Conservation (phyloP, 2,888 invertebrate species). For the Heliconius aoede region DNA sequence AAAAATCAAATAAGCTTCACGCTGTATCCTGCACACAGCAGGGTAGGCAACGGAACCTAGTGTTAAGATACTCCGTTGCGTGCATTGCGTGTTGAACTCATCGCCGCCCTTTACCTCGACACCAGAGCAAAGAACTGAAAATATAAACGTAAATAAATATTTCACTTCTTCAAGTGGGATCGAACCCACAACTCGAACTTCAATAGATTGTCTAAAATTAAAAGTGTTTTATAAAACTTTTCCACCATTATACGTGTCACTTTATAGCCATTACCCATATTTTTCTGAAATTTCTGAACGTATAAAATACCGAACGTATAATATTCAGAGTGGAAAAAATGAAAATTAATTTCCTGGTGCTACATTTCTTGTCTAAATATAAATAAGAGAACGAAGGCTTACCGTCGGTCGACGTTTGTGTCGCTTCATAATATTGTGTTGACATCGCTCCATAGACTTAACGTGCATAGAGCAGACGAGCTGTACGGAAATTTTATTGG, state of each 20-base stretch:
- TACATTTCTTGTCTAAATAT: constrained; percentile 65
- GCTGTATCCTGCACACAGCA: no score
- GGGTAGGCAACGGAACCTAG: no score
- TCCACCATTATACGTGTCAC: constrained; percentile 7
- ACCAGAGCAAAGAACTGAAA: no score
- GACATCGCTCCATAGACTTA: constrained; percentile 52
- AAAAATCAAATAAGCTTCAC: no score
- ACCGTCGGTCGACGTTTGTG: constrained; percentile 71
- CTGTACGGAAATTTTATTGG: neutral
- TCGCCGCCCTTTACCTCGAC: no score
- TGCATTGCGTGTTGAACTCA: no score
- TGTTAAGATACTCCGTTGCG: no score
- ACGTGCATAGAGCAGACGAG: constrained; percentile 18
- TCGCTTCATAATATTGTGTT: constrained; percentile 75
- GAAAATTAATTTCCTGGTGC: constrained; percentile 63
- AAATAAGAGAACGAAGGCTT: constrained; percentile 69
- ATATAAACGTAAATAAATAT: no score
- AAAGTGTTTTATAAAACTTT: neutral
- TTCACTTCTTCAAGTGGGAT: no score
- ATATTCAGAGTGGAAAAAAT: constrained; percentile 46
- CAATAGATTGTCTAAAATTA: neutral
- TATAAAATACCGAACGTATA: constrained; percentile 43
- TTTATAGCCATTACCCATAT: constrained; percentile 4
- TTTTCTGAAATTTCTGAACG: constrained; percentile 27
- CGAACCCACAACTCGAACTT: no score